These are phyloP conservation scores for Leptogaster cylindrica DNA, from an alignment of 2,888 invertebrate genomes.

Conservation along the genomic window DNA sequence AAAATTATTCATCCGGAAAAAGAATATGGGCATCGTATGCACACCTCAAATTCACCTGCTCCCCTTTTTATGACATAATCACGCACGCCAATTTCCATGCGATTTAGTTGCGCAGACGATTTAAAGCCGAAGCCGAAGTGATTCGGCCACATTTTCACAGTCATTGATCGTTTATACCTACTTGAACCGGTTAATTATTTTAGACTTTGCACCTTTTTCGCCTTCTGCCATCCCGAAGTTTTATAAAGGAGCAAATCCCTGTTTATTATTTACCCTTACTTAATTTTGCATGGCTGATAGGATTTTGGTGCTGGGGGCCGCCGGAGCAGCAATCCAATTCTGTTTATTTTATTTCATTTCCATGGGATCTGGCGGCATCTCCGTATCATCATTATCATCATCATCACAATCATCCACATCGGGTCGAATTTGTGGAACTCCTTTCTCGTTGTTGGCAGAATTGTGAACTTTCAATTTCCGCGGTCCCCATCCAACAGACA, in stretches of 20 bases:
- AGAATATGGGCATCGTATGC: background rate
- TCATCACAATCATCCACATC: too few species aligned
- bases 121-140: background rate
- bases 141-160: conserved; percentile 22
- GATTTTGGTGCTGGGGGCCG: background rate
- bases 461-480: conserved; percentile 4
- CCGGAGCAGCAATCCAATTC: too few species aligned
- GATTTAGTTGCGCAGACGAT: conserved; percentile 30
- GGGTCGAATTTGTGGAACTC: too few species aligned
- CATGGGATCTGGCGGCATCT: too few species aligned
- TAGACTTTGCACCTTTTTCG: background rate
- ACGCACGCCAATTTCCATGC: conserved; percentile 20
- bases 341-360: too few species aligned
- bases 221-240: background rate
- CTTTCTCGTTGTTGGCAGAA: too few species aligned
- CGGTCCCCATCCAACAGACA: background rate
- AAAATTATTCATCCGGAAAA: too few species aligned
- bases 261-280: background rate
- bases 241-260: conserved; percentile 23
- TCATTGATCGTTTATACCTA: conserved; percentile 27
- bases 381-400: too few species aligned
- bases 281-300: conserved; percentile 27
- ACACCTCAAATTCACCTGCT: background rate
- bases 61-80: background rate
- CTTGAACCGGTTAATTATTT: conserved; percentile 7